These are phyloP conservation scores for Lasioglossum pauxillum DNA, from an alignment of 2,888 invertebrate species.

Conservation along the genomic window DNA sequence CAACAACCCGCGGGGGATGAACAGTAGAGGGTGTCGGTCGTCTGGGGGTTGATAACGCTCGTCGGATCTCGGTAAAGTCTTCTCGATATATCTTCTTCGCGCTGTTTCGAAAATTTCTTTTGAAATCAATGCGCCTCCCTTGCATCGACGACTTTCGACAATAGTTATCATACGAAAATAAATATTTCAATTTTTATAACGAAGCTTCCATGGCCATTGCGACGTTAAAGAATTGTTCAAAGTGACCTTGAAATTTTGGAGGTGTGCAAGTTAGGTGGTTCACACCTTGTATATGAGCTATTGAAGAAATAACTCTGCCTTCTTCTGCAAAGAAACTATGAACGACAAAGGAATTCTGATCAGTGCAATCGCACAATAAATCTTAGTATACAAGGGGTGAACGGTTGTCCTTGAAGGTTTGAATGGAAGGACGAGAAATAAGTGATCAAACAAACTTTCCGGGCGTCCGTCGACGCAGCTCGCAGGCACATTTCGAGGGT, in stretches of 20 bases:
- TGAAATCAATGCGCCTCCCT: conserved; percentile 10
- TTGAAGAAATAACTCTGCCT: too few species aligned
- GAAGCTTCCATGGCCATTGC: too few species aligned
- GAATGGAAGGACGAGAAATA: not conserved
- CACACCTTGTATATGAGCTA: too few species aligned
- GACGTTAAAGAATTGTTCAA: too few species aligned
- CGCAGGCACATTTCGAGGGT: not conserved
- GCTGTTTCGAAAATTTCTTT: conserved; percentile 8
- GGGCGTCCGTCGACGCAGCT: not conserved
- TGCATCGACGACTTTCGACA: not conserved
- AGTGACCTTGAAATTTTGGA: too few species aligned
- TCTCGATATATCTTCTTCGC: conserved; percentile 30
- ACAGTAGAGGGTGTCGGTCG: conserved; percentile 38
- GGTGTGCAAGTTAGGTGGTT: too few species aligned
- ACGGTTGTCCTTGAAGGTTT: not conserved
- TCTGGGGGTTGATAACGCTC: conserved; percentile 43
- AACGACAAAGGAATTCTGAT: not conserved
- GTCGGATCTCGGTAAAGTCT: conserved; percentile 3
- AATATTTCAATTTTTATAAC: not conserved
- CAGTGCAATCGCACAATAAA: not conserved
- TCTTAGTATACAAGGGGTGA: not conserved
- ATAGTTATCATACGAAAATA: not conserved
- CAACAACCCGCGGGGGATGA: conserved; percentile 56
- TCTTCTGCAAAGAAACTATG: not conserved
- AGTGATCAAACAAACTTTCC: not conserved